phyloP scores from a whole-genome alignment of 2,113 vertebrate genomes.

The Trogon surrucura region DNA sequence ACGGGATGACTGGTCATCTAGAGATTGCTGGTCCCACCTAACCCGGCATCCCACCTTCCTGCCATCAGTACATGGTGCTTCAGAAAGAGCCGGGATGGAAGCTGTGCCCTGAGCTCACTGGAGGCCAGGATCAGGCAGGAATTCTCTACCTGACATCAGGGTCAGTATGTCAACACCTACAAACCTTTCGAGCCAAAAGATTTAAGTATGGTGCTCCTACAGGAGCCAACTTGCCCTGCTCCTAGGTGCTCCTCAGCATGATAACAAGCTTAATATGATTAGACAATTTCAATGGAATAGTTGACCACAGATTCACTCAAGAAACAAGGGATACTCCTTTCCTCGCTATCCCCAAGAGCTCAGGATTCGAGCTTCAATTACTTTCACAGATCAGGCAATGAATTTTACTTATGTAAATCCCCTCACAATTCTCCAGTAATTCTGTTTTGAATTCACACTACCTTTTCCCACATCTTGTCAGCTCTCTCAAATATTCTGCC shows the following conservation, averaged over 20 bases:
- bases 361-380: constrained; percentile 32
- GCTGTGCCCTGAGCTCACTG: not conserved
- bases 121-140: not conserved
- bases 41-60: not conserved
- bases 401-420: constrained; percentile 45
- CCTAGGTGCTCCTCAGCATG: not conserved
- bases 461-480: not conserved
- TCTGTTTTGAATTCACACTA: constrained; percentile 21
- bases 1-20: not conserved
- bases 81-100: not conserved
- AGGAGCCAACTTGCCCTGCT: not conserved
- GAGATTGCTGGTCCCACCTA: not conserved
- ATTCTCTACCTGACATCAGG: not conserved
- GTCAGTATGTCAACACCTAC: not conserved
- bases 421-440: constrained; percentile 2
- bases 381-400: not conserved
- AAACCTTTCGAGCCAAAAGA: not conserved
- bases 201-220: not conserved
- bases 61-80: not conserved
- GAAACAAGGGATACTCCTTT: constrained; percentile 30
- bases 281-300: not conserved
- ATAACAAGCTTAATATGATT: not conserved
- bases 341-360: not conserved
- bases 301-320: not conserved
- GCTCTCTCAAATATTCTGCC: not conserved